A percentile compares a stretch with the other conserved stretches of the same genome.
Evolutionary conservation across 2,888 invertebrate genomes (phyloP).

Genomic region (Dilophus febrilis): DNA sequence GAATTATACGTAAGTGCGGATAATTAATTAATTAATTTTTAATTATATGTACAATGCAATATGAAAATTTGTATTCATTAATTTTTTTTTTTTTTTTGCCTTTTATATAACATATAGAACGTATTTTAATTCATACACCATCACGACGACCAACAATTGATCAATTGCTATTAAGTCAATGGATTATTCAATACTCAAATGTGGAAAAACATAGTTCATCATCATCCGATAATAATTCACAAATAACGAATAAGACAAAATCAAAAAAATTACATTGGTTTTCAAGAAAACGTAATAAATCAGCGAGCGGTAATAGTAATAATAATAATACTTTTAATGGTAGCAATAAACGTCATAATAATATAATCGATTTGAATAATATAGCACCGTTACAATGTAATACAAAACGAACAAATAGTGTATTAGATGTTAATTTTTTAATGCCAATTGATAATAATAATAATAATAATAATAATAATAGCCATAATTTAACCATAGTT

Average conservation of each 20-base stretch:
- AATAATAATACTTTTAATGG: too few species aligned
- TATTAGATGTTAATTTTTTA: constrained; percentile 26
- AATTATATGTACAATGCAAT: background rate
- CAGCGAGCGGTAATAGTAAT: too few species aligned
- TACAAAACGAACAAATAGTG: constrained; percentile 26
- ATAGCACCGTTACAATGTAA: constrained; percentile 27
- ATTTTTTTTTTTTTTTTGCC: background rate
- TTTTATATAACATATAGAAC: constrained; percentile 21
- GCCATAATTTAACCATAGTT: constrained; percentile 13
- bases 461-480: background rate
- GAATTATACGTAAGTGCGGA: constrained; percentile 32
- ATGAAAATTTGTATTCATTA: background rate
- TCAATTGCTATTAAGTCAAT: constrained; percentile 35
- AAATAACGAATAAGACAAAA: constrained; percentile 18
- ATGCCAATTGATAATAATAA: constrained; percentile 22
- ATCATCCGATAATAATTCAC: constrained; percentile 5
- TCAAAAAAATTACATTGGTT: constrained; percentile 24
- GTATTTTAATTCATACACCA: constrained; percentile 33
- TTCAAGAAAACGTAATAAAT: constrained; percentile 8
- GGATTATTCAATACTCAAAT: constrained; percentile 30
- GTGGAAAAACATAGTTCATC: too few species aligned
- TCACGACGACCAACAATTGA: constrained; percentile 31
- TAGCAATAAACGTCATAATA: background rate
- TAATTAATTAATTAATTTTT: background rate
- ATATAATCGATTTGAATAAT: constrained; percentile 20